These are phyloP conservation scores for Podarcis siculus DNA, from an alignment of 2,797 vertebrate species.

Conservation along the genomic window DNA sequence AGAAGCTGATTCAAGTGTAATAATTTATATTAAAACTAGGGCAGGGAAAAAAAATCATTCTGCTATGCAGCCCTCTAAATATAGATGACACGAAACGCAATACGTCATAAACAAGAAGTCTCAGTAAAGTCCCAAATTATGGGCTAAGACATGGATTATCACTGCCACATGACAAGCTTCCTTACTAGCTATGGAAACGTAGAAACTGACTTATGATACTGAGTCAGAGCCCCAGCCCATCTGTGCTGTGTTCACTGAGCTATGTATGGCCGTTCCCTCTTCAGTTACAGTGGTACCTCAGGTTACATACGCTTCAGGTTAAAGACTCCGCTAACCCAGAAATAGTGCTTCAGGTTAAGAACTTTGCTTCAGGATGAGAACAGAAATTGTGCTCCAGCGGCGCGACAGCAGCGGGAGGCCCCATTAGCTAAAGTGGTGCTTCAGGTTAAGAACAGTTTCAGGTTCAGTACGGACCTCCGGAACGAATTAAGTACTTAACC, in stretches of 20 bases:
- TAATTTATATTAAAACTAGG: slow-evolving; percentile 73
- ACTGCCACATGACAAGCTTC: background rate
- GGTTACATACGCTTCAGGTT: too few species aligned
- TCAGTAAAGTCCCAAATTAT: background rate
- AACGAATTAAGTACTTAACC: too few species aligned
- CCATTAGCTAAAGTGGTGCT: too few species aligned
- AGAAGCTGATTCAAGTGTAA: slow-evolving; percentile 61
- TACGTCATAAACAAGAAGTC: slow-evolving; percentile 34
- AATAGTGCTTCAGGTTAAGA: too few species aligned
- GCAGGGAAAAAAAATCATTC: slow-evolving; percentile 19
- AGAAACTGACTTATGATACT: background rate
- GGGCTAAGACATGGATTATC: background rate
- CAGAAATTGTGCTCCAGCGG: fast-evolving
- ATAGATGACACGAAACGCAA: slow-evolving; percentile 27
- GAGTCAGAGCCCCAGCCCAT: background rate
- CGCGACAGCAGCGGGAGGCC: too few species aligned
- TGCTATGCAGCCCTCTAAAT: slow-evolving; percentile 40
- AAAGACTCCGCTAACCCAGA: too few species aligned
- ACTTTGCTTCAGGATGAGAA: too few species aligned
- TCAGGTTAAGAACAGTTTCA: too few species aligned
- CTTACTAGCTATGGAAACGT: background rate
- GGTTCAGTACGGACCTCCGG: too few species aligned
- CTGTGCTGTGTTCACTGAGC: background rate
- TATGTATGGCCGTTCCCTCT: too few species aligned
- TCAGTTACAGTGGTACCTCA: too few species aligned